phyloP scores from a whole-genome alignment of 2,888 invertebrate genomes.

The Teleiodes luculella region DNA sequence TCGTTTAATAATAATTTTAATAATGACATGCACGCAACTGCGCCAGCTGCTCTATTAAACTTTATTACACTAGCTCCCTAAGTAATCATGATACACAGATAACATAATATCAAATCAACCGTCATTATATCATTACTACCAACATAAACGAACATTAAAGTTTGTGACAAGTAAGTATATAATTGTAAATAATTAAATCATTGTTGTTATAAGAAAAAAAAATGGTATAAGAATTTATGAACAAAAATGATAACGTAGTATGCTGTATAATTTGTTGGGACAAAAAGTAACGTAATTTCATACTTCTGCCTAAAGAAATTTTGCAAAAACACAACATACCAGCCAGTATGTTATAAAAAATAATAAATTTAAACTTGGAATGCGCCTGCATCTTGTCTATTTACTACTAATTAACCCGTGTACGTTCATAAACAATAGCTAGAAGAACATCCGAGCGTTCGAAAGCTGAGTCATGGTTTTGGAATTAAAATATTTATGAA shows the following conservation, averaged over 20 bases:
- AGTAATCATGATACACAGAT: constrained; percentile 17
- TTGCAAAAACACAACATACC: neutral
- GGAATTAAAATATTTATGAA: constrained; percentile 61
- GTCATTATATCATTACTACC: too few relatives aligned
- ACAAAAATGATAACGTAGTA: too few relatives aligned
- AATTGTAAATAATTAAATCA: too few relatives aligned
- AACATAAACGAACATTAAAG: too few relatives aligned
- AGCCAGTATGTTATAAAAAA: neutral
- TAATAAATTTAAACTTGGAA: neutral
- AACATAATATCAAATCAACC: too few relatives aligned
- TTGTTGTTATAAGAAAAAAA: too few relatives aligned
- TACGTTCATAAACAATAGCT: constrained; percentile 30
- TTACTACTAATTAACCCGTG: constrained; percentile 15
- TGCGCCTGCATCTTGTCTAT: neutral
- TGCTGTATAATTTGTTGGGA: too few relatives aligned
- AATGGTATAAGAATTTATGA: too few relatives aligned
- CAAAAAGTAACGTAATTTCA: too few relatives aligned
- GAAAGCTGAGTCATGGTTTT: constrained; percentile 46
- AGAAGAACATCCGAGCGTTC: constrained; percentile 19
- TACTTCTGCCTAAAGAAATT: too few relatives aligned
- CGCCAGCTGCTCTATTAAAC: constrained; percentile 37
- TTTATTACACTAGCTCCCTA: constrained; percentile 35
- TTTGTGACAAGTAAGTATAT: too few relatives aligned
- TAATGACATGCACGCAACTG: constrained; percentile 39
- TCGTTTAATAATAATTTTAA: constrained; percentile 25